A percentile compares a stretch with the other conserved stretches of the same genome.
These are phyloP conservation scores for Cantharis nigra DNA, from an alignment of 2,888 invertebrate genomes.

Conservation along the genomic window DNA sequence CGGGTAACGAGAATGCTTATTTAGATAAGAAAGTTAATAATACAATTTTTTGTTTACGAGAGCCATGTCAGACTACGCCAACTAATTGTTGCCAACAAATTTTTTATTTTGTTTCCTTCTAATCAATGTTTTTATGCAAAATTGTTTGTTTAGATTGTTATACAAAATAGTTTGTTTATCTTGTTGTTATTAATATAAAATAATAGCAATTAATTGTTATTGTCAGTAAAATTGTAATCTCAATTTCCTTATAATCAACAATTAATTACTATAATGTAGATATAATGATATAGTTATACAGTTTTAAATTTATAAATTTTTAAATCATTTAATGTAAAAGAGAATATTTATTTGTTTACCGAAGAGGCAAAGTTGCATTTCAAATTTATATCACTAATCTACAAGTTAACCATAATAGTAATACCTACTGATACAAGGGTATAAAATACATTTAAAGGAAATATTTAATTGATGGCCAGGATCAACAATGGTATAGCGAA, in stretches of 20 bases:
- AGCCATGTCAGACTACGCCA: not conserved
- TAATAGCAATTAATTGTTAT: too few relatives aligned
- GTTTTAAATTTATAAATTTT: too few relatives aligned
- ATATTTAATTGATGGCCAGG: not conserved
- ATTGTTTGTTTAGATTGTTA: not conserved
- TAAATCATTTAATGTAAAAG: too few relatives aligned
- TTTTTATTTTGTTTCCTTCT: not conserved
- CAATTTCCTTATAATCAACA: not conserved
- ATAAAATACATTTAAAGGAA: not conserved
- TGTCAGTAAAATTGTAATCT: not conserved
- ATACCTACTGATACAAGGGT: not conserved
- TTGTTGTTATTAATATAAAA: too few relatives aligned
- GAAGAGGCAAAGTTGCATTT: not conserved
- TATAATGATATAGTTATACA: too few relatives aligned
- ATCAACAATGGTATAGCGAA: slow-evolving; percentile 30
- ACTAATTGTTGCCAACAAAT: not conserved
- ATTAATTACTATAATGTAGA: too few relatives aligned
- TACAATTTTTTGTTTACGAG: slow-evolving; percentile 1
- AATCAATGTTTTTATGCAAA: not conserved
- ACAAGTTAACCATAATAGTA: not conserved
- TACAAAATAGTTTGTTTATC: not conserved
- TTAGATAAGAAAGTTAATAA: slow-evolving; percentile 13
- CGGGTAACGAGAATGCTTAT: slow-evolving; percentile 23
- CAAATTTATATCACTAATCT: not conserved
- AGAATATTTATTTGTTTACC: not conserved